Percentiles rank a stretch among this genome's conserved stretches.
Conservation (phyloP, 2,113 vertebrate species). For the Laticauda laticaudata region DNA sequence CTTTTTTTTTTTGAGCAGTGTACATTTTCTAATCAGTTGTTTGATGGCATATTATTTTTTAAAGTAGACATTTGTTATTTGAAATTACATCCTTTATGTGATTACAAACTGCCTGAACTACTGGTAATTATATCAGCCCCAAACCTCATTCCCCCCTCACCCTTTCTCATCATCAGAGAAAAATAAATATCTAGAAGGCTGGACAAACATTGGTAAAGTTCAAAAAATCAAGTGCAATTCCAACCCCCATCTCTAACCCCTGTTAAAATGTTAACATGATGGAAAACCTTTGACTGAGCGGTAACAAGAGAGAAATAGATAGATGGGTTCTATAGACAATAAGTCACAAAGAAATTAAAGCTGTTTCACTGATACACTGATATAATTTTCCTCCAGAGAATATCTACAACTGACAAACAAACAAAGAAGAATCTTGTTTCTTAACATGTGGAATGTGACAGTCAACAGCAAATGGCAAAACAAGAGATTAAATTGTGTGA, state of each 20-base stretch:
- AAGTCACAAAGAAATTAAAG: conserved; percentile 77
- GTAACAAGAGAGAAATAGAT: conserved; percentile 71
- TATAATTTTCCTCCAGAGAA: conserved; percentile 79
- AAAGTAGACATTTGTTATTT: conserved; percentile 55
- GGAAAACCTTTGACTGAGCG: conserved; percentile 73
- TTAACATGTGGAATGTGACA: conserved; percentile 80
- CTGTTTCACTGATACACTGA: conserved; percentile 74
- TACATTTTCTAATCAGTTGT: conserved; percentile 47
- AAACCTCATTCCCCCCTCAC: conserved; percentile 53
- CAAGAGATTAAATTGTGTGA: conserved; percentile 64
- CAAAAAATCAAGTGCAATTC: conserved; percentile 67
- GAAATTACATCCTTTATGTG: conserved; percentile 56
- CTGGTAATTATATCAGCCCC: conserved; percentile 61
- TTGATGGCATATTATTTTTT: conserved; percentile 55
- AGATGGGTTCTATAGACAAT: conserved; percentile 72
- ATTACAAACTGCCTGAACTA: conserved; percentile 62
- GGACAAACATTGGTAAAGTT: conserved; percentile 66
- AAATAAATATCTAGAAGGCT: conserved; percentile 65
- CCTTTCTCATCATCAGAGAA: conserved; percentile 54
- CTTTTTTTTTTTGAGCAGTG: too few species aligned
- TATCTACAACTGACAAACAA: conserved; percentile 78
- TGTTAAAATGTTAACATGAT: conserved; percentile 59
- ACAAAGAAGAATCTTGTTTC: conserved; percentile 79
- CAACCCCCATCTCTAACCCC: neutral
- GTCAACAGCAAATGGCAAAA: conserved; percentile 77